Conservation (phyloP, 92 coral and sea anemone genomes). For the Zoanthus solanderi region DNA sequence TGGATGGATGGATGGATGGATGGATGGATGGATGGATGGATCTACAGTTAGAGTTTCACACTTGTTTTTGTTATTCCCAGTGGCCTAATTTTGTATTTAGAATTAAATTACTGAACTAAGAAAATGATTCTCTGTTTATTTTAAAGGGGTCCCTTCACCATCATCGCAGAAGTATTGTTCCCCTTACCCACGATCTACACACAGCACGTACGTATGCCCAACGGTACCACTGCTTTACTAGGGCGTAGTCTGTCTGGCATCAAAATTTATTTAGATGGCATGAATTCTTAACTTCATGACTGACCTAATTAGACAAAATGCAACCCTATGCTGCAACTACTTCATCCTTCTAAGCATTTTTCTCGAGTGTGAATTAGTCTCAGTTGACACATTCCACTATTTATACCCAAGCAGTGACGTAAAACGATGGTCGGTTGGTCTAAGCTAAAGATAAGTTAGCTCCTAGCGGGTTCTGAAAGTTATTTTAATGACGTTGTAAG, state of each 20-base stretch:
- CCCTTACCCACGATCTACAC: slow-evolving; percentile 1
- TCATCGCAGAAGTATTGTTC: background rate
- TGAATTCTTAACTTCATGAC: too few species aligned
- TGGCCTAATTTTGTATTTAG: background rate
- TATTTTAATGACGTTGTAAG: background rate
- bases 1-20: too few species aligned
- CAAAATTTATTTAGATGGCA: too few species aligned
- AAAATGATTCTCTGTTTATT: background rate
- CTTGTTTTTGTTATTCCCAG: too few species aligned
- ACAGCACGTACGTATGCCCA: background rate
- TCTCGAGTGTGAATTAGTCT: background rate
- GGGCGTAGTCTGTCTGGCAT: too few species aligned
- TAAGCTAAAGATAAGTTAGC: background rate
- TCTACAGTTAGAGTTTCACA: too few species aligned
- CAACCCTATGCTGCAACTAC: background rate
- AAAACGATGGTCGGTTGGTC: background rate
- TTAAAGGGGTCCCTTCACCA: background rate
- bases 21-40: too few species aligned
- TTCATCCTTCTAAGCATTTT: background rate
- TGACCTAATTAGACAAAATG: too few species aligned
- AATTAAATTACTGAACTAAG: background rate
- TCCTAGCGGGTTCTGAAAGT: background rate
- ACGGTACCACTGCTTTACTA: background rate
- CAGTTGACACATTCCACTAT: background rate
- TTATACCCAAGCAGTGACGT: background rate